A percentile compares a stretch with the other conserved stretches of the same genome.
Conservation (phyloP, 2,888 invertebrate species). For the Catocala nupta region DNA sequence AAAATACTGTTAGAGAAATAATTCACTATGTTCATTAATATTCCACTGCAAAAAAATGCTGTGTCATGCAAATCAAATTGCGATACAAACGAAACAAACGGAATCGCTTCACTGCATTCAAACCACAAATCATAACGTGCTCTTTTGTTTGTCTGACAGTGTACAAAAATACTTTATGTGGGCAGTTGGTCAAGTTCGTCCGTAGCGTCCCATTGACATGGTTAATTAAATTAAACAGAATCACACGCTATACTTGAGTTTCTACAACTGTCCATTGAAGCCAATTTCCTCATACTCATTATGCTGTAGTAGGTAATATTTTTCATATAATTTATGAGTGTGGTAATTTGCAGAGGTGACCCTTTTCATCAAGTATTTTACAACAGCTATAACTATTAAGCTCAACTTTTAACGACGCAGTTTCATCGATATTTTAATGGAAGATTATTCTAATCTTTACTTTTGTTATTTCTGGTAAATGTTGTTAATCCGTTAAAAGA, state of each 20-base stretch:
- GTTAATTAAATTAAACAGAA: constrained; percentile 61
- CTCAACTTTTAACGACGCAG: too few relatives aligned
- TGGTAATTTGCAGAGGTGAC: too few relatives aligned
- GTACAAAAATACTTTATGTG: constrained; percentile 44
- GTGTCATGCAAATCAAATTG: not conserved
- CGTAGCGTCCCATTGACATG: constrained; percentile 65
- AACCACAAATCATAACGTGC: constrained; percentile 13
- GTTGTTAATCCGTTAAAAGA: too few relatives aligned
- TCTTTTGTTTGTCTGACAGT: constrained; percentile 36
- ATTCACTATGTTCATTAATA: not conserved
- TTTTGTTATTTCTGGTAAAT: too few relatives aligned
- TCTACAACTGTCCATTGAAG: constrained; percentile 18
- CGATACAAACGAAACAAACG: constrained; percentile 3
- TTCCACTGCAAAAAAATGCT: not conserved
- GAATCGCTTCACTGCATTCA: not conserved
- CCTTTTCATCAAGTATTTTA: too few relatives aligned
- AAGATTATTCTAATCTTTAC: too few relatives aligned
- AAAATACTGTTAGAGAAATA: not conserved
- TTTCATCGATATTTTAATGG: too few relatives aligned
- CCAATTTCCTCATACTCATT: constrained; percentile 2
- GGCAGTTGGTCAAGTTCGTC: constrained; percentile 52
- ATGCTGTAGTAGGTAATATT: too few relatives aligned
- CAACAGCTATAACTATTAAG: too few relatives aligned
- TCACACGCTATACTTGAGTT: constrained; percentile 42
- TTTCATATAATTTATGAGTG: too few relatives aligned